phyloP scores from a whole-genome alignment of 2,888 invertebrate species.

The Parelbella ahira region DNA sequence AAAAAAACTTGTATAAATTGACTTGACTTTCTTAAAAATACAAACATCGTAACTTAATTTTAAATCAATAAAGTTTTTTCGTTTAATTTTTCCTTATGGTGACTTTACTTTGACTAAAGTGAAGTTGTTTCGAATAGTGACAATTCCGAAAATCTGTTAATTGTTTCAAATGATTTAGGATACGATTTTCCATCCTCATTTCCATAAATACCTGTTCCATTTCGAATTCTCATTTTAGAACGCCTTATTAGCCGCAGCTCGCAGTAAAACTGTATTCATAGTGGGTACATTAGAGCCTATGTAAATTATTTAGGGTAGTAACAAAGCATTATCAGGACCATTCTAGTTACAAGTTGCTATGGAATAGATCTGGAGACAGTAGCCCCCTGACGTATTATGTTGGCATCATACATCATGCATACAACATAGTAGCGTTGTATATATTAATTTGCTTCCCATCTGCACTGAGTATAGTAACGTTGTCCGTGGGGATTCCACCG shows the following conservation, averaged over 20 bases:
- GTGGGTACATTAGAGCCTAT: slow-evolving; percentile 2
- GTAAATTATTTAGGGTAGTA: slow-evolving; percentile 1
- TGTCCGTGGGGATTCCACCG: slow-evolving; percentile 38
- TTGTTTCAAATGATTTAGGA: neutral
- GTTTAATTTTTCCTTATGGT: too few species aligned
- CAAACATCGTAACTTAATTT: too few species aligned
- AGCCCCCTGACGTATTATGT: slow-evolving; percentile 28
- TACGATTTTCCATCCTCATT: slow-evolving; percentile 4
- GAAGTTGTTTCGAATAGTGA: too few species aligned
- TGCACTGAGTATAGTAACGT: slow-evolving; percentile 45
- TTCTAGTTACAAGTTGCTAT: slow-evolving; percentile 14
- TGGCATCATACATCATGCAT: slow-evolving; percentile 43
- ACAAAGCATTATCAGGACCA: neutral
- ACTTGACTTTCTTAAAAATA: too few species aligned
- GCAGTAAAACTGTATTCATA: slow-evolving; percentile 17
- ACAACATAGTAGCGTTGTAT: slow-evolving; percentile 32
- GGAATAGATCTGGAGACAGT: slow-evolving; percentile 2
- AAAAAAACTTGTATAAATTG: too few species aligned
- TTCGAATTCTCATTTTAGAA: slow-evolving; percentile 7
- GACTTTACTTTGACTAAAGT: too few species aligned
- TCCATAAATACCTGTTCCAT: slow-evolving; percentile 14
- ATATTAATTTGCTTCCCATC: slow-evolving; percentile 60
- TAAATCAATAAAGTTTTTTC: too few species aligned
- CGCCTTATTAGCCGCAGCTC: slow-evolving; percentile 16
- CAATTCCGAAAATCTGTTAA: too few species aligned